phyloP scores from a whole-genome alignment of 2,888 invertebrate species.

The Xestia rhomboidea region DNA sequence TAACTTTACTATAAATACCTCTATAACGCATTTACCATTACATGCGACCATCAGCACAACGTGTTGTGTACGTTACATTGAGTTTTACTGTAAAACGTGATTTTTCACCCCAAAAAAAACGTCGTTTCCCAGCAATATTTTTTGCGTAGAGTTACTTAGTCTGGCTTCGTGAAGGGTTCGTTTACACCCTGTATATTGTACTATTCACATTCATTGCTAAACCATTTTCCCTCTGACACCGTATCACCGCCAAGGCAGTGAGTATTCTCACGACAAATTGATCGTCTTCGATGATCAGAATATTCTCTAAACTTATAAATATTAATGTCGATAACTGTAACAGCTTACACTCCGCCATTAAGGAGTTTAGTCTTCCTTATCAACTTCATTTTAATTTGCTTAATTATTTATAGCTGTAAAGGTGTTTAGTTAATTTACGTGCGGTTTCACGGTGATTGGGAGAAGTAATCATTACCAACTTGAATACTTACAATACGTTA shows the following conservation, averaged over 20 bases:
- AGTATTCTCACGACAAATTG: conserved; percentile 31
- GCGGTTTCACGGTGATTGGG: background rate
- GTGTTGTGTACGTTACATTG: no score
- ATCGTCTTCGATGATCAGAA: conserved; percentile 14
- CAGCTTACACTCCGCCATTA: background rate
- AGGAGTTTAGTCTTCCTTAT: conserved; percentile 10
- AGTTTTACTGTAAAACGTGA: no score
- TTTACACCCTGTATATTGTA: background rate
- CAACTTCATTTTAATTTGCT: conserved; percentile 23
- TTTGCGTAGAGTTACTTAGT: no score
- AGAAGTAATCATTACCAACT: background rate
- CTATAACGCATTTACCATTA: no score
- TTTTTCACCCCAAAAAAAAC: no score
- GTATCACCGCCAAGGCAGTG: background rate
- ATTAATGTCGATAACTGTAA: conserved; percentile 33
- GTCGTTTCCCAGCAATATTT: no score
- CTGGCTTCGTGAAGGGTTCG: no score
- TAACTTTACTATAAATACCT: no score
- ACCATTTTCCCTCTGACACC: background rate
- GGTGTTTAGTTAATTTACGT: conserved; percentile 1
- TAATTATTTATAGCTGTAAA: conserved; percentile 31
- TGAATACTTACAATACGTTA: background rate
- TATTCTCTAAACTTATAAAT: conserved; percentile 29
- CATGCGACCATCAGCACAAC: no score
- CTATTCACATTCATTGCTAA: background rate